These are phyloP conservation scores for Stomatorhinus ivindoensis DNA, from an alignment of 2,113 vertebrate genomes.

Conservation along the genomic window DNA sequence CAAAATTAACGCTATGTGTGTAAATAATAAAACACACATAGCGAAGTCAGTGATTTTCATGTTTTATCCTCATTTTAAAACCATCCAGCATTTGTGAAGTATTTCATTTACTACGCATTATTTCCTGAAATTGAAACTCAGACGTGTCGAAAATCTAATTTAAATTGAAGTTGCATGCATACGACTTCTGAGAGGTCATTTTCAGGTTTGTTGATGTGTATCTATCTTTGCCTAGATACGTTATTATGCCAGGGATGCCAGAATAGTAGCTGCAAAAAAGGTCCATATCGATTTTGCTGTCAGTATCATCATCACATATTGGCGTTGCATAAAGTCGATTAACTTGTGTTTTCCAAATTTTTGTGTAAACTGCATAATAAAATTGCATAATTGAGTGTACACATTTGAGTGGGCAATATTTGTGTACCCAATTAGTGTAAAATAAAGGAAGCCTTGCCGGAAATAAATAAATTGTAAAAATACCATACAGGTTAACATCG, in stretches of 20 bases:
- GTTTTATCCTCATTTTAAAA: background rate
- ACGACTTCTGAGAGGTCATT: background rate
- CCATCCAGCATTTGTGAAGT: background rate
- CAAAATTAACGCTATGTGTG: background rate
- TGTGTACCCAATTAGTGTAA: background rate
- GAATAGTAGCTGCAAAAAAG: background rate
- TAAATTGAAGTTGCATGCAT: background rate
- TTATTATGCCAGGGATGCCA: background rate
- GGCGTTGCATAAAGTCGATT: background rate
- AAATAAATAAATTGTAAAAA: background rate
- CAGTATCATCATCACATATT: background rate
- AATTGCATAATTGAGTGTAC: background rate
- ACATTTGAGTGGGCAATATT: background rate
- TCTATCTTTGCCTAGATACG: background rate
- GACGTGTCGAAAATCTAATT: background rate
- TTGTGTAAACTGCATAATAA: background rate
- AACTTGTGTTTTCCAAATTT: background rate
- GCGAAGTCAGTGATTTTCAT: slow-evolving; percentile 11
- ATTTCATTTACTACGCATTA: background rate
- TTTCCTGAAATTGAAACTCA: background rate
- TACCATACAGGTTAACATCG: background rate
- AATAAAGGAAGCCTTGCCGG: background rate
- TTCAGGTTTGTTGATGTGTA: background rate
- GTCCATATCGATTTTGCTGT: background rate
- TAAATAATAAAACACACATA: background rate